Evolutionary conservation across 1,140 invertebrate species (phyloP).

Genomic region (Andricus grossulariae): DNA sequence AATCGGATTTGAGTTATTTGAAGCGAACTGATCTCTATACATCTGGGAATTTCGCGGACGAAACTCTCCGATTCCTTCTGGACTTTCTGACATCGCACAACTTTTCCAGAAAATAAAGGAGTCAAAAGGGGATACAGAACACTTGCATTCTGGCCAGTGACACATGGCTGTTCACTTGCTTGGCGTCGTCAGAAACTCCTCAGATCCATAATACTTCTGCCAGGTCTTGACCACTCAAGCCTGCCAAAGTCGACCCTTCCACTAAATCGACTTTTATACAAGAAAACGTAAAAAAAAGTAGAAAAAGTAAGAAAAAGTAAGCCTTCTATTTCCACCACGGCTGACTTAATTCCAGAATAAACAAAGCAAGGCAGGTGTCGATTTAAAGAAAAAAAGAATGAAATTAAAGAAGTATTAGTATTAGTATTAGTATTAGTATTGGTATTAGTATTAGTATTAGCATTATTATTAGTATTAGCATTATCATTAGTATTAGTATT

Average conservation of each 20-base stretch:
- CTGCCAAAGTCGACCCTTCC: conserved; percentile 5
- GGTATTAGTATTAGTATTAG: too few relatives aligned
- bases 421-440: too few relatives aligned
- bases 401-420: too few relatives aligned
- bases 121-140: conserved; percentile 16
- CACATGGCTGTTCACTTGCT: conserved; percentile 1
- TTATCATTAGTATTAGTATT: too few relatives aligned
- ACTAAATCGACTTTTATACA: not conserved
- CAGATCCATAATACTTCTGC: conserved; percentile 2
- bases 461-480: too few relatives aligned
- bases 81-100: conserved; percentile 17
- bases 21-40: conserved; percentile 22
- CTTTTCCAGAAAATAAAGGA: conserved; percentile 12
- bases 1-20: conserved; percentile 23
- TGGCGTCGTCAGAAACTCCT: conserved; percentile 5
- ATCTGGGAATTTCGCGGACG: conserved; percentile 13
- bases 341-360: too few relatives aligned
- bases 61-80: conserved; percentile 10
- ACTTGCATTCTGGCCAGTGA: conserved; percentile 29
- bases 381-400: too few relatives aligned
- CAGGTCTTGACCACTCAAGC: conserved; percentile 23
- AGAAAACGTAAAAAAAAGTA: not conserved
- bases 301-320: too few relatives aligned
- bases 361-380: too few relatives aligned
- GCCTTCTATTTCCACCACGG: too few relatives aligned